Evolutionary conservation across 2,113 vertebrate species (phyloP), one percentile per base, ranked within the genome.

Genomic region (Nibea albiflora): DNA sequence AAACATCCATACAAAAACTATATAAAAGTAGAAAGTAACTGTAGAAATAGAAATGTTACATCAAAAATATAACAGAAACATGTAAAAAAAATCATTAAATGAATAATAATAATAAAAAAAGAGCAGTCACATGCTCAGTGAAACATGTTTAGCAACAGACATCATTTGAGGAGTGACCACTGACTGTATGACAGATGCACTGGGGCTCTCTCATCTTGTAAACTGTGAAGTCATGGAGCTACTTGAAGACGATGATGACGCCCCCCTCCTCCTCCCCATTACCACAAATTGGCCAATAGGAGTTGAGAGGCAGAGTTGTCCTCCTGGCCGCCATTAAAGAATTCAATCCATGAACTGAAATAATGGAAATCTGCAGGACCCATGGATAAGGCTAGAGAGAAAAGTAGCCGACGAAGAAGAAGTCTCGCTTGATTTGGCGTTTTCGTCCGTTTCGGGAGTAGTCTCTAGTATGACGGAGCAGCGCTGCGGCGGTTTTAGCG

Each of bases 251-350:
- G 73, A 39, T 39, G 86, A 87, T 89, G 81, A 93, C 93, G 93
- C 92, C 90, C 89, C 89, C 31, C 35, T 2, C 35, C 35, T 39
- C 35, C 35, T 39, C 35, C 35, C 89, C 91, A 90, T 94, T 81
- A 81, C 81, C 86, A 69, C 91, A 83, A 86, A 89, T 81, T 87
- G 90, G 87, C 96, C 96, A 97, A 98, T 96, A 87, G 91, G 92
- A 91, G 93, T 31, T 71, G 84, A 92, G 94, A 94, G 94, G 93
- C 94, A 94, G 95, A 96, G 92, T 95, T 95, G 96, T 97, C 97
- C 96, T 96, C 96, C 95, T 94, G 96, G 96, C 97, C 97, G 97
- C 97, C 97, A 98, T 98, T 98, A 98, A 98, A 97, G 96, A 97
- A 97, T 96, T 96, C 96, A 96, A 96, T 95, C 95, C 95, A 95